Conservation (phyloP, 2,113 vertebrate species). For the Dasypus novemcinctus region DNA sequence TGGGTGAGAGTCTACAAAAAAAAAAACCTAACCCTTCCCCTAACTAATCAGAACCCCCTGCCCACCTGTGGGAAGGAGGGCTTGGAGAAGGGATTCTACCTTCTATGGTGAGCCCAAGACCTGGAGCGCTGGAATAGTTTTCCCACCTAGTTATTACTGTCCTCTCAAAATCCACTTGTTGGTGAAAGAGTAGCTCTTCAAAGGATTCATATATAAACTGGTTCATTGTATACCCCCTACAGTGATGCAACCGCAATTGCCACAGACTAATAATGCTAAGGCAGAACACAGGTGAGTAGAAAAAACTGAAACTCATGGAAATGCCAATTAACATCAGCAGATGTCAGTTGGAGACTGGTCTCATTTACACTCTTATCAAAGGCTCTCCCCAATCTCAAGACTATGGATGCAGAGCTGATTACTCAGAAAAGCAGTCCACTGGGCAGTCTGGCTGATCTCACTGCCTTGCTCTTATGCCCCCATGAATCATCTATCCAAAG, state of each 20-base stretch:
- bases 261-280: background rate
- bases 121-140: background rate
- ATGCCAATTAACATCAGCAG: background rate
- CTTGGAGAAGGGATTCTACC: background rate
- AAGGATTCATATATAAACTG: background rate
- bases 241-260: background rate
- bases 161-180: background rate
- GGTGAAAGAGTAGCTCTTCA: background rate
- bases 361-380: background rate
- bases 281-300: background rate
- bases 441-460: background rate
- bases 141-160: background rate
- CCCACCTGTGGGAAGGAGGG: background rate
- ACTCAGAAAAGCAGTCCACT: background rate
- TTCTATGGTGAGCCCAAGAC: background rate
- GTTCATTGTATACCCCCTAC: background rate
- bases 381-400: background rate
- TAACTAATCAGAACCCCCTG: background rate
- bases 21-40: background rate
- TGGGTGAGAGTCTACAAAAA: background rate
- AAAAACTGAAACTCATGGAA: background rate
- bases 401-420: background rate
- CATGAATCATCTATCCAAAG: background rate
- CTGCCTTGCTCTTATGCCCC: background rate
- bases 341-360: background rate